phyloP scores from a whole-genome alignment of 2,888 invertebrate species.

The Paralinhomoeus sp. region DNA sequence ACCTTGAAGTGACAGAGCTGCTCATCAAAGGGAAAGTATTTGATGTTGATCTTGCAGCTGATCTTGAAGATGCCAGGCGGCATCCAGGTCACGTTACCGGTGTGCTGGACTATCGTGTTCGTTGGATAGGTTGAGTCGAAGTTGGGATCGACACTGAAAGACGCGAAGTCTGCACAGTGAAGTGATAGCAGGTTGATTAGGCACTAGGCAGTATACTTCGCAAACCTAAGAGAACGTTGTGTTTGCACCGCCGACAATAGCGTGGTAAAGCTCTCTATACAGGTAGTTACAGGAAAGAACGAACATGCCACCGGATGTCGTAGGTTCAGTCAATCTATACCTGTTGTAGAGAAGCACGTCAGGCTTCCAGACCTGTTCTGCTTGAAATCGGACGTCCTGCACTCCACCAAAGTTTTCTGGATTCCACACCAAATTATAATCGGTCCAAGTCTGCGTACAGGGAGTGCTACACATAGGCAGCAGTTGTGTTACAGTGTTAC shows the following conservation, averaged over 20 bases:
- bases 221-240: background rate
- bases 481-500: background rate
- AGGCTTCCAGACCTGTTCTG: no score
- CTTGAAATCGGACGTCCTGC: no score
- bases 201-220: background rate
- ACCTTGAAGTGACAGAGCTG: slow-evolving; percentile 34
- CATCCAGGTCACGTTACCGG: slow-evolving; percentile 84
- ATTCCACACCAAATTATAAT: no score
- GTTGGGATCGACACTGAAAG: slow-evolving; percentile 72
- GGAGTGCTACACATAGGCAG: background rate
- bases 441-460: no score
- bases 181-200: no score
- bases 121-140: slow-evolving; percentile 94
- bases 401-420: no score
- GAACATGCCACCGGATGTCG: no score
- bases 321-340: no score
- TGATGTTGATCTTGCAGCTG: slow-evolving; percentile 82
- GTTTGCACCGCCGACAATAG: background rate
- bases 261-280: no score
- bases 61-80: slow-evolving; percentile 42
- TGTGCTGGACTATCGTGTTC: slow-evolving; percentile 81
- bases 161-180: no score
- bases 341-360: no score
- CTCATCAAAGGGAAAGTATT: slow-evolving; percentile 97
- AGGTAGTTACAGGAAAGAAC: no score